These are phyloP conservation scores for Steinernema carpocapsae DNA, from an alignment of 2,888 invertebrate genomes.

Conservation along the genomic window DNA sequence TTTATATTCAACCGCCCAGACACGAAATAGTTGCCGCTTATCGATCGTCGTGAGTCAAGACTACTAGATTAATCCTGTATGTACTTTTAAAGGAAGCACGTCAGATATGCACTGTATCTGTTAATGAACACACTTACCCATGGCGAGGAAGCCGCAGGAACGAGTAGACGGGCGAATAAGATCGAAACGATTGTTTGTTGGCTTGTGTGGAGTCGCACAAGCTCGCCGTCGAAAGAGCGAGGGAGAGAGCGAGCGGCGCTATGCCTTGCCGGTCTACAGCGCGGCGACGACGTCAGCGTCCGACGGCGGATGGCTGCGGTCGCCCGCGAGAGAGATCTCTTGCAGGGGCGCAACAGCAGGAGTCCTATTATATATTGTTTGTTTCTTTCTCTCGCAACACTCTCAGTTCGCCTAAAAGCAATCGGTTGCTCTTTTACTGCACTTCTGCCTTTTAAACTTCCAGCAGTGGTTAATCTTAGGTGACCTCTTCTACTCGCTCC, in stretches of 20 bases:
- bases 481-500: too few species aligned
- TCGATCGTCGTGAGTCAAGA: background rate
- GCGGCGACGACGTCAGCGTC: conserved; percentile 17
- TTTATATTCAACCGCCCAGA: background rate
- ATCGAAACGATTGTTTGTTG: conserved; percentile 35
- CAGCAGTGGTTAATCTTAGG: too few species aligned
- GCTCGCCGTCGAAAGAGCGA: conserved; percentile 17
- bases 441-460: background rate
- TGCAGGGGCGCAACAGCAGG: conserved; percentile 34
- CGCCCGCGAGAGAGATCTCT: conserved; percentile 16
- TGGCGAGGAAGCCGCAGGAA: conserved; percentile 28
- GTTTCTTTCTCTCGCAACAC: conserved; percentile 35
- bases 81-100: background rate
- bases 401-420: conserved; percentile 17
- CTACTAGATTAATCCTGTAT: background rate
- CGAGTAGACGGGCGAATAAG: conserved; percentile 19
- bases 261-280: conserved; percentile 1
- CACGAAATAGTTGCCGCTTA: background rate
- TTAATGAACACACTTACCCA: conserved; percentile 30
- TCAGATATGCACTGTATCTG: background rate
- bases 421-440: conserved; percentile 10
- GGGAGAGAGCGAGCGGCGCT: conserved; percentile 17
- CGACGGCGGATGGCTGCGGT: conserved; percentile 18
- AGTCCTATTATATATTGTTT: conserved; percentile 31
- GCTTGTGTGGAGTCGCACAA: conserved; percentile 15